Base-by-base conservation (phyloP, 1,140 invertebrate genomes). In the Asobara japonica region DNA sequence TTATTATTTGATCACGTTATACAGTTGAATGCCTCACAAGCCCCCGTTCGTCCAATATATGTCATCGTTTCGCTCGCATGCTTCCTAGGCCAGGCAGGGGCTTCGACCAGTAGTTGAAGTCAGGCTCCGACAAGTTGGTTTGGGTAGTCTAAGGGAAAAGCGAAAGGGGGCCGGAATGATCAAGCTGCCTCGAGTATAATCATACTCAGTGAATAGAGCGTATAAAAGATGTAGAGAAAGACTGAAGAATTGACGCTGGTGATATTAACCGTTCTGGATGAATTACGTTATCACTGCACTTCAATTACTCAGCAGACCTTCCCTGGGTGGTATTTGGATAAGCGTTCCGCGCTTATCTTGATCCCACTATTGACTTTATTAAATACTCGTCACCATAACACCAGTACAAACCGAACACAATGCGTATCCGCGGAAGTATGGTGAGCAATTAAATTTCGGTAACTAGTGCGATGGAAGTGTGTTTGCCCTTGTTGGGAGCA, bases 1-100 rank as follows among this genome's bases (percentile, higher is more conserved):
- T 56, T 56, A 56, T 56, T 56, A 56, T 56, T 56, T 56, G 51
- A 56, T 56, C 51, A 56, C 22, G 51, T 56, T 56, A 56, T 56
- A 56, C 51, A 13, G 51, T 56, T 13, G 22, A 56, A 56, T 56
- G 51, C 51, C 51, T 56, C 51, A 3, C 51, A 56, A 56, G 51
- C 41, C 51, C 18, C 20, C 51, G 51, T 56, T 56, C 16, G 51
- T 25, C 25, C 51, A 18, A 56, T 56, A 56, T 56, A 56, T 25
- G 22, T 22, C 18, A 56, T 13, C 51, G 13, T 56, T 56, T 56
- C 22, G 51, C 51, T 56, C 51, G 22, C 13, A 56, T 22, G 51
- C 51, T 56, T 22, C 51, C 25, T 25, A 18, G 51, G 25, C 51
- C 51, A 56, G 51, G 25, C 22, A 56, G 18, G 20, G 41, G 51